Base-by-base conservation (phyloP, 2,888 invertebrate genomes). In the Torymus auratus region DNA sequence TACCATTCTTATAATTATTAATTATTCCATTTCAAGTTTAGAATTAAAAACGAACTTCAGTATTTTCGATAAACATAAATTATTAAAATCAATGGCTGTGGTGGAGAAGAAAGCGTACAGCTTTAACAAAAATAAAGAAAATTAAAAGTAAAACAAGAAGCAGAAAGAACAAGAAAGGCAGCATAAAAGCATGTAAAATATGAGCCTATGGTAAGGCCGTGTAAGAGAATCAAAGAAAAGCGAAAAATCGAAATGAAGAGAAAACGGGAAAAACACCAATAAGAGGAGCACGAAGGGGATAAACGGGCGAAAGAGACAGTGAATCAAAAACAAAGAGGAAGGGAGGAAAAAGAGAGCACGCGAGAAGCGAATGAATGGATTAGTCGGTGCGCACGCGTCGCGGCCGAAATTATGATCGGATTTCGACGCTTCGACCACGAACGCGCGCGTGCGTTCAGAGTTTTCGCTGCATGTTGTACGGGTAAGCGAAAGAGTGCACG, bases 371-470 rank as follows among this genome's bases (percentile, higher is more conserved):
- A 89, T 89, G 89, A 90, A 90, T 90, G 90, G 90, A 90, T 90
- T 90, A 90, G 88, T 88, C 87, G 87, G 84, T 87, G 86, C 86
- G 85, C 7, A 41, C 41, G 41, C 87, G 86, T 85, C 88, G 87
- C 83, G 85, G 86, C 87, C 87, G 85, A 89, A 89, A 89, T 89
- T 89, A 89, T 87, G 89, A 89, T 89, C 89, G 89, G 89, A 89
- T 89, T 89, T 89, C 87, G 84, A 85, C 85, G 84, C 84, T 83
- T 84, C 86, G 84, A 80, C 83, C 41, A 12, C 5, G 67, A 20
- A 20, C 53, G 20, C 53, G 15, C 55, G 23, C n/a, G 17, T 11
- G 81, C 82, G 82, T 58, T 68, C 81, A 81, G 41, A 41, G 5
- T 41, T 41, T 41, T 7, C 62, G 28, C 64, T 41, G 58, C 28